Base-by-base conservation (phyloP, 2,888 invertebrate genomes). In the Thalpophila matura region DNA sequence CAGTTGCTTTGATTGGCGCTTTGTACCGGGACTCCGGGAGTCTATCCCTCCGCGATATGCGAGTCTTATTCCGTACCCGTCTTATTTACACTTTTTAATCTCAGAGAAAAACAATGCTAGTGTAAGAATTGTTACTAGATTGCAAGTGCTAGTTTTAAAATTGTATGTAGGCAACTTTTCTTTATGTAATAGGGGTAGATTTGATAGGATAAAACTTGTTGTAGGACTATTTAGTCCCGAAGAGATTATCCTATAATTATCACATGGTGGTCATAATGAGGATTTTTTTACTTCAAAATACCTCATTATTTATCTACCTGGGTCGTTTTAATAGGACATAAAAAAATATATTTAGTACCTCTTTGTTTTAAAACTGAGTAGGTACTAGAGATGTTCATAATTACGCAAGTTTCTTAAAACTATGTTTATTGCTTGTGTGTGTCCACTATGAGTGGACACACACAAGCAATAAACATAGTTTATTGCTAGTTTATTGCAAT, bases 1-100 rank as follows among this genome's bases (percentile, higher is more conserved):
- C 86, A 81, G 82, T 79, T 74, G 76, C 75, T 83, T 80, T 88
- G 89, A 89, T 90, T 90, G 88, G 80, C 78, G 79, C 81, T 70
- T 77, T 70, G 69, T 65, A 69, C 77, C 56, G 73, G 58, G 46
- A 62, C n/a, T n/a, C n/a, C n/a, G n/a, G 54, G 47, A 66, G 66
- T 58, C 61, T 58, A 69, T 59, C 50, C 73, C 55, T 40, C 22
- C 66, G 50, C 46, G 63, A 67, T 58, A 67, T 43, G 46, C 50
- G 42, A 35, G 31, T 72, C 62, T 67, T 78, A 69, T 69, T 60
- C 43, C 57, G 18, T 20, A 61, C 51, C 46, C 29, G 22, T 79
- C 51, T 61, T 66, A 60, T 69, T 66, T 54, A 35, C 43, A 70
- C 55, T 77, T 80, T 77, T 80, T 74, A 74, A 80, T 79, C 71